Percentiles rank a stretch among this genome's conserved stretches.
phyloP scores from a whole-genome alignment of 2,797 vertebrate species.

The Caiman crocodilus region DNA sequence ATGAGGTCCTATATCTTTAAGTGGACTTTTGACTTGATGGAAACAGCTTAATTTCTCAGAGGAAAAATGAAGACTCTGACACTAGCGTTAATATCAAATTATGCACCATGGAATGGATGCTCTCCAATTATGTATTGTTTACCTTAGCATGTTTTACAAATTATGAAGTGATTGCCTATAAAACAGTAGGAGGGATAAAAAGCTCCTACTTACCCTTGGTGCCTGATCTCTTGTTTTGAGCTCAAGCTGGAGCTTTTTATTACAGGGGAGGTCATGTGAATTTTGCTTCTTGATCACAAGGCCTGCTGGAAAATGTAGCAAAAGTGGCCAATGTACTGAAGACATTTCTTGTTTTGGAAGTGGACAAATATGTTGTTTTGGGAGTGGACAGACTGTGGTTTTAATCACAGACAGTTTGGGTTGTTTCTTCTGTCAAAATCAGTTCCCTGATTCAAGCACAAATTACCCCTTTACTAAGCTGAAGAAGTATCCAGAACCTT shows the following conservation, averaged over 20 bases:
- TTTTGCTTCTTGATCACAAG: not conserved
- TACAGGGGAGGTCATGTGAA: not conserved
- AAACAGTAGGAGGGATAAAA: not conserved
- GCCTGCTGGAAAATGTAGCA: not conserved
- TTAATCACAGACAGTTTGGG: not conserved
- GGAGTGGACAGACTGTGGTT: not conserved
- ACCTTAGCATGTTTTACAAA: not conserved
- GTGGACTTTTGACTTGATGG: not conserved
- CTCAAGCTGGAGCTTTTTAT: not conserved
- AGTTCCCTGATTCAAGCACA: not conserved
- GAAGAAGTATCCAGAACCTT: not conserved
- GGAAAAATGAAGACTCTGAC: not conserved
- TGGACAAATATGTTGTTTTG: not conserved
- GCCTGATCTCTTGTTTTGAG: not conserved
- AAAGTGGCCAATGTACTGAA: not conserved
- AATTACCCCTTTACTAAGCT: not conserved
- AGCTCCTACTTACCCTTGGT: not conserved
- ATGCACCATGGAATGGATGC: not conserved
- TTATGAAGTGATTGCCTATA: not conserved
- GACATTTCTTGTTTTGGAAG: not conserved
- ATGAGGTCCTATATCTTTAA: not conserved
- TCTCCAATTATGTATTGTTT: not conserved
- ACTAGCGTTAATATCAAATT: constrained; percentile 1
- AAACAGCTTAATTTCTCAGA: not conserved
- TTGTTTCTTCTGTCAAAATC: not conserved